Conservation (phyloP, 2,797 vertebrate genomes). For the Cryptoblepharus egeriae region DNA sequence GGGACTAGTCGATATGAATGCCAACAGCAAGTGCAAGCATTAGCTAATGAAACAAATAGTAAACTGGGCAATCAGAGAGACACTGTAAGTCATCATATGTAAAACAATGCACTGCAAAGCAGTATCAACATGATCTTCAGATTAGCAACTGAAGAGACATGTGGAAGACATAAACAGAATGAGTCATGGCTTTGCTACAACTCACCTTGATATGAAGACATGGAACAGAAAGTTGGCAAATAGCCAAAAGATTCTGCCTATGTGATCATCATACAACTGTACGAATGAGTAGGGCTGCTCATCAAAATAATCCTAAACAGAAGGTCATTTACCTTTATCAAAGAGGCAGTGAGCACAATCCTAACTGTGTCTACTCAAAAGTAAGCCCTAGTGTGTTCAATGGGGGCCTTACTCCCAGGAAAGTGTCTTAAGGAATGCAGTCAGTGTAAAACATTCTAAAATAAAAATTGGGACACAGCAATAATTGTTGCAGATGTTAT, state of each 20-base stretch:
- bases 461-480: conserved; percentile 47
- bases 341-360: not conserved
- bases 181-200: not conserved
- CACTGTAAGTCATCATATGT: not conserved
- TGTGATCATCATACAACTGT: not conserved
- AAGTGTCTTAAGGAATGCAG: no score
- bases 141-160: not conserved
- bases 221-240: not conserved
- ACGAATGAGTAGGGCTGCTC: not conserved
- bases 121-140: not conserved
- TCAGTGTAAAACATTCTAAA: conserved; percentile 13
- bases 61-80: not conserved
- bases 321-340: conserved; percentile 39
- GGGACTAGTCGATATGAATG: not conserved
- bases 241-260: not conserved
- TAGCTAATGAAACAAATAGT: not conserved
- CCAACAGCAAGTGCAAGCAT: not conserved
- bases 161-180: not conserved
- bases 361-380: no score
- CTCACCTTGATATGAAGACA: not conserved
- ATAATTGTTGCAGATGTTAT: conserved; percentile 35
- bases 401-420: no score
- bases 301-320: conserved; percentile 3
- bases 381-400: no score
- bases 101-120: not conserved